Base-by-base conservation (phyloP, 2,113 vertebrate species). In the Phalacrocorax brasilianus region DNA sequence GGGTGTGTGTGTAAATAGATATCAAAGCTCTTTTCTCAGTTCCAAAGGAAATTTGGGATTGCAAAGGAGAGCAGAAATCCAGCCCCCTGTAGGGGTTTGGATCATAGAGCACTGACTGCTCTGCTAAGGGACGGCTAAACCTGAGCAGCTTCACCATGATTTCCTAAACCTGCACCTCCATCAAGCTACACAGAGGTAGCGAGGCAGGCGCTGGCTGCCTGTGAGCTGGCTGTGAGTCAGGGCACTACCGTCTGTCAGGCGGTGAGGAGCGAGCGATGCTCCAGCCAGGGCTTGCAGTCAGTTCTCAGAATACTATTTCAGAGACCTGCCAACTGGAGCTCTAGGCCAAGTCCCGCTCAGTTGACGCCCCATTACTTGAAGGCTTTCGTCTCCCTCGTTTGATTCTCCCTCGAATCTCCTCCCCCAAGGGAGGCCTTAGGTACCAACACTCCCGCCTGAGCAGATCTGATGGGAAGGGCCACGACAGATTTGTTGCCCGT, bases 281-380 rank as follows among this genome's bases (percentile, higher is more conserved):
- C 79, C 49, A 75, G 84, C 74, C 85, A 89, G 79, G 76, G 91
- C 68, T 92, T 91, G 76, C 91, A 68, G 52, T 88, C 59, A 56
- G 45, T 61, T 93, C 76, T 89, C 79, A 84, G 76, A 87, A 80
- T 53, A 87, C 4, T 61, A 80, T 71, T 92, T 89, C 80, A 93
- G 91, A 85, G 53, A 84, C 77, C 91, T 77, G 40, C 86, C 88
- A 91, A 12, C 55, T 44, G 61, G 58, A 77, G 58, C 85, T 21
- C 56, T 63, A 89, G 50, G 79, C 88, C 81, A 96, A 91, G 42
- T 79, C 84, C 66, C 0, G 0, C 40, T 79, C 0, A 0, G 80
- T 28, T 79, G 74, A 88, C 20, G 9, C 88, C 83, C 63, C 11
- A 4, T 85, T 80, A 55, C 79, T 93, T 86, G 56, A 27, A 88